Evolutionary conservation across 1,140 invertebrate genomes (phyloP), one percentile per base, ranked within the genome.

Genomic region (Leptopilina boulardi): DNA sequence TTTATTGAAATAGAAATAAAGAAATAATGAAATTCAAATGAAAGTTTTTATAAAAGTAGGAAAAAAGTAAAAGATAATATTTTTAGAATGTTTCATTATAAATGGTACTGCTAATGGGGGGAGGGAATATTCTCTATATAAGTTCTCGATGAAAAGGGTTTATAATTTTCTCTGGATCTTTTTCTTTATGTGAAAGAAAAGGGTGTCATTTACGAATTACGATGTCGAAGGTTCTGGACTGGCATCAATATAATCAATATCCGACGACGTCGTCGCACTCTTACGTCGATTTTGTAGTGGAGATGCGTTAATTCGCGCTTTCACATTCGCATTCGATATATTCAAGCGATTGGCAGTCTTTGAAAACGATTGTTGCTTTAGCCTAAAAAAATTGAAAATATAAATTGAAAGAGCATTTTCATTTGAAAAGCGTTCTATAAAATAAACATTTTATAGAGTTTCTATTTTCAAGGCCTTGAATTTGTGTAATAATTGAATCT

Each of bases 161-260:
- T 23, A 59, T 13, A 23, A 23, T 26, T 66, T n/a, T 66, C 23
- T n/a, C 26, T 34, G 21, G 11, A 30, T 66, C n/a, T 54, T 21
- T 23, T 59, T 59, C 10, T 42, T 47, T 47, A 15, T 42, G 44
- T 47, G 4, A 34, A 66, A 66, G 26, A 66, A 15, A 13, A 23
- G 23, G 23, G 13, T 4, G 59, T 66, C 26, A 66, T 56, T 75
- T 88, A 89, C 44, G 88, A 89, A 54, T 75, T 88, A 89, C 44
- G 88, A 89, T 10, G 84, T 88, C 21, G 87, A 89, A 71, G 86
- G 82, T 73, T 89, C 87, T 4, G 88, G 88, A 76, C 87, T 89
- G 8, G 87, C 87, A 73, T 89, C 87, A 77, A 89, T 89, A 73
- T 80, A 89, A 77, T 89, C 88, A 70, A 89, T 83, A 47, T 89